Evolutionary conservation across 2,797 vertebrate genomes (phyloP), one percentile per base, ranked within the genome.

Genomic region (Clarias pachynema): DNA sequence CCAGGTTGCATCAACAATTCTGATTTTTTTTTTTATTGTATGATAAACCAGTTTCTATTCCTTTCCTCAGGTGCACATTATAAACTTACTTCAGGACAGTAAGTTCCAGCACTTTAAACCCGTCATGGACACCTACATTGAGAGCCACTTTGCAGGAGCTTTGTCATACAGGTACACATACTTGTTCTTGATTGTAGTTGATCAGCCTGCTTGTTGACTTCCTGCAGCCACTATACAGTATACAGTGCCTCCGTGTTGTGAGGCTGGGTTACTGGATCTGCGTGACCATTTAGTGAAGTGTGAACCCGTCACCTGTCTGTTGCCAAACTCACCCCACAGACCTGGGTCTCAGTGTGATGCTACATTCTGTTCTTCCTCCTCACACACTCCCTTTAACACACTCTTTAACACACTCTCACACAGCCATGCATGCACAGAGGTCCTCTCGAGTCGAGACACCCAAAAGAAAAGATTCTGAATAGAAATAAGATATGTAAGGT

Each of bases 21-120:
- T 24, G 53, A 57, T 18, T 66, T 60, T 60, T 60, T 60, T 31
- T 16, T 2, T 0, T 4, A 31, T 75, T 75, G 12, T 59, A 59
- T 5, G 34, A 56, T 59, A 24, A 77, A 6, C 53, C 74, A 59
- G 9, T 65, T 63, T 40, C 31, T 31, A 12, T 57, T 82, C 78
- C 20, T 69, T 3, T 68, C 53, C 29, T 66, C 87, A 99, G 98
- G 98, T 99, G 84, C 97, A 99, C 86, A 99, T 99, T 91, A 99
- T 99, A 92, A 99, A 99, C 92, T 94, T 99, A 91, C 96, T 99
- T 79, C 98, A 99, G 93, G 98, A 99, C 94, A 98, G 97, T 94
- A 99, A 99, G 92, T 99, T 99, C 92, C 97, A 99, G 90, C 97
- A 99, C 92, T 99, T 99, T 92, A 99, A 97, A 84, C 98, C 98